These are phyloP conservation scores for Hymenopus coronatus DNA, from an alignment of 2,888 invertebrate genomes.

Conservation along the genomic window DNA sequence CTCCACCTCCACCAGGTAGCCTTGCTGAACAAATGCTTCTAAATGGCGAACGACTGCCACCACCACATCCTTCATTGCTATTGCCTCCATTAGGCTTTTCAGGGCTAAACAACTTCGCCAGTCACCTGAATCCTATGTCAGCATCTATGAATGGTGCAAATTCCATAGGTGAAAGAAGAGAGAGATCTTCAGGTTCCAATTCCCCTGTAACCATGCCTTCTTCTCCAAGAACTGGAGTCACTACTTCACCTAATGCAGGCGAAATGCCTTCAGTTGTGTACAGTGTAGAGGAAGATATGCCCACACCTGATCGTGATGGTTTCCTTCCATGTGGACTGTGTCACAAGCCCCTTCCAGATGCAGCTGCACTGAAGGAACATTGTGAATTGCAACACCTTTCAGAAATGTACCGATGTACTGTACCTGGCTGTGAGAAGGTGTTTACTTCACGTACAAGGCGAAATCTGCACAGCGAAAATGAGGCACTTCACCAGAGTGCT, in stretches of 20 bases:
- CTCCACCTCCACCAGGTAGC: slow-evolving; percentile 48
- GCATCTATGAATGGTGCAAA: slow-evolving; percentile 7
- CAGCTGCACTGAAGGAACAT: slow-evolving; percentile 52
- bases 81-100: slow-evolving; percentile 59
- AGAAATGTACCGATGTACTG: slow-evolving; percentile 72
- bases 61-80: slow-evolving; percentile 45
- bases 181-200: slow-evolving; percentile 53
- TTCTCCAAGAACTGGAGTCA: slow-evolving; percentile 46
- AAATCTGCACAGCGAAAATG: slow-evolving; percentile 72
- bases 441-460: slow-evolving; percentile 76
- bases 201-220: slow-evolving; percentile 51
- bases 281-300: slow-evolving; percentile 65
- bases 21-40: slow-evolving; percentile 51
- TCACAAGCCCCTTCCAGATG: slow-evolving; percentile 60
- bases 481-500: slow-evolving; percentile 50
- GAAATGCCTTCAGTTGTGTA: slow-evolving; percentile 51
- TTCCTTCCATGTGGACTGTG: slow-evolving; percentile 69
- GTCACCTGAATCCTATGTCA: neutral
- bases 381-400: slow-evolving; percentile 63
- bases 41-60: slow-evolving; percentile 52
- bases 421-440: slow-evolving; percentile 72
- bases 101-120: slow-evolving; percentile 47
- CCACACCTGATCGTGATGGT: slow-evolving; percentile 63
- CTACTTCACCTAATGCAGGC: slow-evolving; percentile 41
- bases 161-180: slow-evolving; percentile 37